phyloP scores from a whole-genome alignment of 2,888 invertebrate genomes.

The Calameuta idolon region DNA sequence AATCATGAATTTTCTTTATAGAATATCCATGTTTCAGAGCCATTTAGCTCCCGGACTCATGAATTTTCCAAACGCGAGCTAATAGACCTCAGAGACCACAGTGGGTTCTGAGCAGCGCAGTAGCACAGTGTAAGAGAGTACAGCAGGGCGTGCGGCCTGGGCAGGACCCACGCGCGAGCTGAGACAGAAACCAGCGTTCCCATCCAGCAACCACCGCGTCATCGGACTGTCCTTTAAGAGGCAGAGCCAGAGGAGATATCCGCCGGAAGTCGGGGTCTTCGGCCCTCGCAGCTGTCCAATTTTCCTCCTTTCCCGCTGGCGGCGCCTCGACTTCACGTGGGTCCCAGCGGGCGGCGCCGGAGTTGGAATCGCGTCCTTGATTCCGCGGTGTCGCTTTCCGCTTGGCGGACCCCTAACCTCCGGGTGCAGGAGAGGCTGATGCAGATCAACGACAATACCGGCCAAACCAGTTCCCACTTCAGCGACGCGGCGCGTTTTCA shows the following conservation, averaged over 20 bases:
- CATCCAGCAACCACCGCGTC: neutral
- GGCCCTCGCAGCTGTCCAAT: neutral
- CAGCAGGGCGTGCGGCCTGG: too few species aligned
- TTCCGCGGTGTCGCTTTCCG: neutral
- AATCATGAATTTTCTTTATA: too few species aligned
- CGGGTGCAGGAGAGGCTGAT: neutral
- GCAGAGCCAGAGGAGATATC: neutral
- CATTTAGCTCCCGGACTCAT: too few species aligned
- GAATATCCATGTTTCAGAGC: too few species aligned
- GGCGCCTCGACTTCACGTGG: neutral
- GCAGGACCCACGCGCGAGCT: neutral
- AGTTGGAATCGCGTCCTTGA: neutral
- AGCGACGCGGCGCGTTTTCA: too few species aligned
- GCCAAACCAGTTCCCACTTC: neutral
- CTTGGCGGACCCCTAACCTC: neutral
- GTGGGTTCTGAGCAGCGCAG: too few species aligned
- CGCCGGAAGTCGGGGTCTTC: neutral
- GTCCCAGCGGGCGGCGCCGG: neutral
- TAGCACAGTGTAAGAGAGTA: too few species aligned
- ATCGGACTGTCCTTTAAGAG: neutral
- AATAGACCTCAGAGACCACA: too few species aligned
- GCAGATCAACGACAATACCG: neutral
- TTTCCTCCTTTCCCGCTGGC: neutral
- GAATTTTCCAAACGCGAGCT: too few species aligned
- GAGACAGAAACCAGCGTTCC: neutral